These are phyloP conservation scores for Ceratina japonica DNA, from an alignment of 1,140 invertebrate genomes.

Conservation along the genomic window DNA sequence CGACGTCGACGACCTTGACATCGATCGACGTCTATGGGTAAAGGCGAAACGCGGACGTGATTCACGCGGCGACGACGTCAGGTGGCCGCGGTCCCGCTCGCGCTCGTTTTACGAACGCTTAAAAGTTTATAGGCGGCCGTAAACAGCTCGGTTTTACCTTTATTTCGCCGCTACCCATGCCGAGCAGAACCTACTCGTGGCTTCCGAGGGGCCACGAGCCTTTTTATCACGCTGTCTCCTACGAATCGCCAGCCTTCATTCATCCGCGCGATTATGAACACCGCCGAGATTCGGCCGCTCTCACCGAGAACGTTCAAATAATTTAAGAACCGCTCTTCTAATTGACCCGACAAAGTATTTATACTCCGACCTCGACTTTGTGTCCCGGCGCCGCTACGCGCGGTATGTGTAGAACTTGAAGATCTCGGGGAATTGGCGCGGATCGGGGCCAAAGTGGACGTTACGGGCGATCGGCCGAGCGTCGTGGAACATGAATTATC, in stretches of 20 bases:
- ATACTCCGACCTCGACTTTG: no score
- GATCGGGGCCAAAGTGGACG: background rate
- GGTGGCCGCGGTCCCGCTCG: conserved; percentile 55
- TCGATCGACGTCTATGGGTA: conserved; percentile 65
- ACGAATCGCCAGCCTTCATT: background rate
- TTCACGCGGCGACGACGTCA: conserved; percentile 57
- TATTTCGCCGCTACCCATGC: conserved; percentile 65
- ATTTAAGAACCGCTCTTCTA: no score
- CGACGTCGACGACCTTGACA: conserved; percentile 74
- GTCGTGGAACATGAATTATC: conserved; percentile 26
- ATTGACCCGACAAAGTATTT: no score
- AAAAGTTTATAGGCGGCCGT: conserved; percentile 79
- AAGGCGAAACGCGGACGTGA: conserved; percentile 49
- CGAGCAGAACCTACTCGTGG: background rate
- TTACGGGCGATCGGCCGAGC: background rate
- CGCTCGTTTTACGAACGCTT: conserved; percentile 78
- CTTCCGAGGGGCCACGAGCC: background rate
- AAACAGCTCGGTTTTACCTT: conserved; percentile 77
- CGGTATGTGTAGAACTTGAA: background rate
- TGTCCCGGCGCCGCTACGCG: no score
- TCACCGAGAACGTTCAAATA: no score
- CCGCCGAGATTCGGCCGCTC: background rate
- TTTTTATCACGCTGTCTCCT: background rate
- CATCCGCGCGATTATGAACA: no score
- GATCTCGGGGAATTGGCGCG: background rate